phyloP scores from a whole-genome alignment of 92 coral and sea anemone genomes.

The Parazoanthus darwini region DNA sequence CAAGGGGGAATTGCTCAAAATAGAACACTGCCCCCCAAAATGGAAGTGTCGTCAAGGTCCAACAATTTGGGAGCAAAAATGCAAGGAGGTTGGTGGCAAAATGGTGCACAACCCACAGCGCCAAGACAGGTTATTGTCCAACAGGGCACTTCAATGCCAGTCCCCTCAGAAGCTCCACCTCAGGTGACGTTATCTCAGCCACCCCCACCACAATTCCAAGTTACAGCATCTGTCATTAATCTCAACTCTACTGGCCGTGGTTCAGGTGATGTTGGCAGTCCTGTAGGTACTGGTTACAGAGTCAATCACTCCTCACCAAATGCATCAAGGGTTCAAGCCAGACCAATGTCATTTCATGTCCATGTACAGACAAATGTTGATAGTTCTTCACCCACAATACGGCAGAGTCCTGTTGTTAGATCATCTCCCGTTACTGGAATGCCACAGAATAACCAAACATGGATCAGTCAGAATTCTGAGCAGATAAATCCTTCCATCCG shows the following conservation, averaged over 20 bases:
- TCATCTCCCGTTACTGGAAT: constrained; percentile 46
- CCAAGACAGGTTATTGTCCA: constrained; percentile 51
- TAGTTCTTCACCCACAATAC: constrained; percentile 40
- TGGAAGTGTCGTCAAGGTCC: constrained; percentile 4
- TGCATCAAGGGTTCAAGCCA: constrained; percentile 54
- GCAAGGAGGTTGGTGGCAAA: constrained; percentile 74
- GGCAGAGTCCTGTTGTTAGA: constrained; percentile 45
- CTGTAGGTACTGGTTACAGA: constrained; percentile 16
- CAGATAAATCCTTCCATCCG: constrained; percentile 24
- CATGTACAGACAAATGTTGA: constrained; percentile 75
- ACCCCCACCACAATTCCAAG: constrained; percentile 95
- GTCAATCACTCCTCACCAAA: constrained; percentile 38
- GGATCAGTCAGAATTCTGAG: constrained; percentile 11
- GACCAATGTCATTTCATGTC: constrained; percentile 85
- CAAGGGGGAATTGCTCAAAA: constrained; percentile 46
- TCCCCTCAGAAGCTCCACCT: constrained; percentile 33
- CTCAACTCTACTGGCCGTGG: constrained; percentile 52
- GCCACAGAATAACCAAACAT: background rate
- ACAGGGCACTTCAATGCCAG: constrained; percentile 39
- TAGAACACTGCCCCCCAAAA: background rate
- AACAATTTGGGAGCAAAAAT: constrained; percentile 52
- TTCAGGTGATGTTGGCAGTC: constrained; percentile 41
- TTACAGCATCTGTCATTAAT: constrained; percentile 82
- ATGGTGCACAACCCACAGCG: constrained; percentile 37
- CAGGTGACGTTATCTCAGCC: constrained; percentile 38